Conservation (phyloP, 2,797 vertebrate genomes). For the Danio albolineatus region DNA sequence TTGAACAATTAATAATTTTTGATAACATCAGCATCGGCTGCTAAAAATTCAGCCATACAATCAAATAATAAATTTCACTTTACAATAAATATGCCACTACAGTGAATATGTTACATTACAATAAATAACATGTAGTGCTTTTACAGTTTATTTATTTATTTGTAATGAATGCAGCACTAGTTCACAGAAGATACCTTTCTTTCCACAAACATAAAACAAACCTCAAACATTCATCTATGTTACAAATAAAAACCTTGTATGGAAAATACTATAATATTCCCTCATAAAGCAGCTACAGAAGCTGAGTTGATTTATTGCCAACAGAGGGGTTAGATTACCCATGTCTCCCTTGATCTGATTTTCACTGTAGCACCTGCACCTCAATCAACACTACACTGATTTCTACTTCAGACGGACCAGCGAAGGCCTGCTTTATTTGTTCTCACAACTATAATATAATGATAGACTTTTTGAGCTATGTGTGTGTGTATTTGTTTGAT, state of each 20-base stretch:
- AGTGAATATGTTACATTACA: too few relatives aligned
- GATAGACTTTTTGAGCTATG: constrained; percentile 13
- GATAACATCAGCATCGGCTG: not conserved
- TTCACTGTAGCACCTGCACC: constrained; percentile 40
- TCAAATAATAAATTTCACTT: not conserved
- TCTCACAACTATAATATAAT: constrained; percentile 29
- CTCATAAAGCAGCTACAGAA: not conserved
- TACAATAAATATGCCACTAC: too few relatives aligned
- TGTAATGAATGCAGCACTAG: not conserved
- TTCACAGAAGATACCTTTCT: not conserved
- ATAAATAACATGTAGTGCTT: not conserved
- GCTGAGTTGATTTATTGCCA: constrained; percentile 9
- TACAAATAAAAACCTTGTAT: not conserved
- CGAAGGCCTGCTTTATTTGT: constrained; percentile 30
- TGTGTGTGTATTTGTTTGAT: not conserved
- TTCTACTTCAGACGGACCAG: not conserved
- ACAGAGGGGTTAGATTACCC: constrained; percentile 29
- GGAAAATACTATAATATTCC: not conserved
- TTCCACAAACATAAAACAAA: not conserved
- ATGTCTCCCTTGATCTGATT: constrained; percentile 42
- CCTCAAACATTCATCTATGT: not conserved
- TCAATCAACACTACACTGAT: constrained; percentile 22
- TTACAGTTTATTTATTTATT: not conserved
- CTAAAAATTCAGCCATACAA: not conserved
- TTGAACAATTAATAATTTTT: too few relatives aligned